Conservation (phyloP, 2,888 invertebrate genomes). For the Keiferia lycopersicella region DNA sequence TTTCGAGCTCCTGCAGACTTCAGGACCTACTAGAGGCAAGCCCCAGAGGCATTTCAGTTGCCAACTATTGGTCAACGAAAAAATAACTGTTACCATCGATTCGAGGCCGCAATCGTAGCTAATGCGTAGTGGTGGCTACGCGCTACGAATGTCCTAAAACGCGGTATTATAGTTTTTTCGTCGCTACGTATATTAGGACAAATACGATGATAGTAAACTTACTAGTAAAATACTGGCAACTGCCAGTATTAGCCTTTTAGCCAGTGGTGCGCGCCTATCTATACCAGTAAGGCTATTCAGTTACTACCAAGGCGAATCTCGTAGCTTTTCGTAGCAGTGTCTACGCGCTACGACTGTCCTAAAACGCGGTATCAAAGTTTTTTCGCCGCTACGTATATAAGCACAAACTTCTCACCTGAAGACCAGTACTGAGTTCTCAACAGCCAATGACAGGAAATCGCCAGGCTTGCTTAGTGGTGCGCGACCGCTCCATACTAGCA, state of each 20-base stretch:
- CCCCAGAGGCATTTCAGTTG: too few species aligned
- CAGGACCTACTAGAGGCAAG: too few species aligned
- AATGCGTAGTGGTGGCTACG: not conserved
- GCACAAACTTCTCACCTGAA: conserved; percentile 58
- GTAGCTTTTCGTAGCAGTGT: not conserved
- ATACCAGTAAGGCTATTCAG: too few species aligned
- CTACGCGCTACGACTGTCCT: not conserved
- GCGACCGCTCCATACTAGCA: conserved; percentile 93
- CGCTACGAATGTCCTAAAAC: not conserved
- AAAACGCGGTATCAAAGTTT: conserved; percentile 5
- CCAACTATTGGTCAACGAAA: too few species aligned
- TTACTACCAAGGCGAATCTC: not conserved
- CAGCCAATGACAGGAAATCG: conserved; percentile 92
- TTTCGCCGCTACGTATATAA: not conserved
- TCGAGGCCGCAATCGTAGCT: not conserved
- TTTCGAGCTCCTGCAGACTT: too few species aligned
- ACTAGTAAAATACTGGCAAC: too few species aligned
- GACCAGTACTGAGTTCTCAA: conserved; percentile 88
- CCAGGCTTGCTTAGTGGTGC: conserved; percentile 69
- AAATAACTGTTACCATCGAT: too few species aligned
- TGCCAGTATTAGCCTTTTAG: too few species aligned
- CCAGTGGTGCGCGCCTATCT: too few species aligned
- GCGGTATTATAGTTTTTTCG: not conserved
- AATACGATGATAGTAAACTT: too few species aligned
- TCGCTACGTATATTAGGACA: not conserved